Conservation (phyloP, 2,113 vertebrate species). For the Equus quagga region DNA sequence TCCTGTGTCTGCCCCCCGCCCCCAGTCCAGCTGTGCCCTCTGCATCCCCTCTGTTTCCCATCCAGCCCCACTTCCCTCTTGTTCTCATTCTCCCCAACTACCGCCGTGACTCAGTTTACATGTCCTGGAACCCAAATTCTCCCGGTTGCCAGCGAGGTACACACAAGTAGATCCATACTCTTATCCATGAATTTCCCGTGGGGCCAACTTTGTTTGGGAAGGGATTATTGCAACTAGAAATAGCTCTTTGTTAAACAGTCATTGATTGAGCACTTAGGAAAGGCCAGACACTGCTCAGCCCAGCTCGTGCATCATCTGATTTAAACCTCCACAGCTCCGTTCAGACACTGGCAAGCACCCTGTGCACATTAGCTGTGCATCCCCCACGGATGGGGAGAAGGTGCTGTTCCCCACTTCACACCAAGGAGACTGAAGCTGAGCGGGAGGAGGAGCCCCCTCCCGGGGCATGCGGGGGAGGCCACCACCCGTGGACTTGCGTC, state of each 20-base stretch:
- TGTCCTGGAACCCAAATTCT: neutral
- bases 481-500: neutral
- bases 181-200: neutral
- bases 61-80: neutral
- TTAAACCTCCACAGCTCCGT: neutral
- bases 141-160: neutral
- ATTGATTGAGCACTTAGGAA: neutral
- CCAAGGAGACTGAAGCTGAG: neutral
- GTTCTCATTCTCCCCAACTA: neutral
- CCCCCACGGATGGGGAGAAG: neutral
- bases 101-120: neutral
- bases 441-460: neutral
- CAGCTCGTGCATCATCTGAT: neutral
- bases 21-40: neutral
- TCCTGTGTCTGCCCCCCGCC: neutral
- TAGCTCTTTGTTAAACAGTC: constrained; percentile 1
- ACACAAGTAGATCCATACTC: neutral
- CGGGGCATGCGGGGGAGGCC: neutral
- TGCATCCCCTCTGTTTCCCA: neutral
- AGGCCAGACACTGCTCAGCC: neutral
- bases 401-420: neutral
- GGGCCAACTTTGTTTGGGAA: neutral
- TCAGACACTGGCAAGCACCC: neutral
- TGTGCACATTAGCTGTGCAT: rapidly evolving
- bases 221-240: constrained; percentile 33